Conservation (phyloP, 2,797 vertebrate genomes). For the Cichlasoma orientale region DNA sequence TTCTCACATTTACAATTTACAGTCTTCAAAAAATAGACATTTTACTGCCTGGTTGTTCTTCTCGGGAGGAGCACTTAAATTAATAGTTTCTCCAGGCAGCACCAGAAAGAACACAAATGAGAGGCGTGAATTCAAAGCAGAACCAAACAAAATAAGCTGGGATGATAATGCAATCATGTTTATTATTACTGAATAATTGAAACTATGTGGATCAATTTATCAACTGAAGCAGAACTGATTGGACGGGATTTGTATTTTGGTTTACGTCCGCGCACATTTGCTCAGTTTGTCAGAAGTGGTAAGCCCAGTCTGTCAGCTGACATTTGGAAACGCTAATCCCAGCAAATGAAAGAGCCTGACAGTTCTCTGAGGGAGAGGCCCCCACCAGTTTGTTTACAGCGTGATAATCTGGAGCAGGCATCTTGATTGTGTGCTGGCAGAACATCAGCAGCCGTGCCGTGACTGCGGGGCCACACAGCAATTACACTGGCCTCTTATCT, state of each 20-base stretch:
- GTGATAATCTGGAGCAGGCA: slow-evolving; percentile 71
- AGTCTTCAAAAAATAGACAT: slow-evolving; percentile 47
- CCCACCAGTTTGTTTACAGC: slow-evolving; percentile 74
- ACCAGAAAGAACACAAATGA: slow-evolving; percentile 9
- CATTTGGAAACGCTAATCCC: slow-evolving; percentile 45
- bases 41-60: slow-evolving; percentile 43
- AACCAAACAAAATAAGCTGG: neutral
- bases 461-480: slow-evolving; percentile 45
- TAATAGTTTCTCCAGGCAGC: slow-evolving; percentile 22
- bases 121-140: neutral
- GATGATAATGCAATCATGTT: neutral
- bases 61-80: slow-evolving; percentile 12
- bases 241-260: slow-evolving; percentile 5
- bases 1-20: slow-evolving; percentile 41
- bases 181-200: neutral
- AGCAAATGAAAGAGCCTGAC: slow-evolving; percentile 37
- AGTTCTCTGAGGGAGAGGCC: slow-evolving; percentile 34
- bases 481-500: slow-evolving; percentile 68
- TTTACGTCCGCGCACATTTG: slow-evolving; percentile 16
- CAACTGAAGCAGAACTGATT: neutral
- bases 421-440: slow-evolving; percentile 78
- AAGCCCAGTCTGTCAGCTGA: slow-evolving; percentile 39
- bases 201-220: neutral
- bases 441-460: slow-evolving; percentile 62
- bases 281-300: slow-evolving; percentile 8